These are phyloP conservation scores for Penaeus chinensis DNA, from an alignment of 1,140 invertebrate species.

Conservation along the genomic window DNA sequence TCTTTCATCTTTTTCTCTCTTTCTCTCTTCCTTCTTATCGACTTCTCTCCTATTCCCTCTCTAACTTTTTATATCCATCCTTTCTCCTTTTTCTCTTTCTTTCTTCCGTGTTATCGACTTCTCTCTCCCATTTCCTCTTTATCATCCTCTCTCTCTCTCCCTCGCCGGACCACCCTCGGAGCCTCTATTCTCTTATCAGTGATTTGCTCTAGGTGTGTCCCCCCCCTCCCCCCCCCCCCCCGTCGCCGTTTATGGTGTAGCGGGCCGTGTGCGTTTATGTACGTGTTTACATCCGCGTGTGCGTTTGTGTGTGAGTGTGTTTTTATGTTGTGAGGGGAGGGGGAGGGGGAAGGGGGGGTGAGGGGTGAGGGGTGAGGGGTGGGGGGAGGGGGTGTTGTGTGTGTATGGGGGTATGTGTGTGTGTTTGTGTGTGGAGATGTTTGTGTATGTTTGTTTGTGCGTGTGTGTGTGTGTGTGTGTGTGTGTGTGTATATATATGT, in stretches of 20 bases:
- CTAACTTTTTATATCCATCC: no score
- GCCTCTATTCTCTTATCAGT: neutral
- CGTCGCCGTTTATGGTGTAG: neutral
- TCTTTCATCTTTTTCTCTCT: neutral
- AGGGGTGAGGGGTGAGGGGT: neutral
- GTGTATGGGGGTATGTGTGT: neutral
- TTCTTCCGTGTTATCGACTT: no score
- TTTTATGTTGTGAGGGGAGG: neutral
- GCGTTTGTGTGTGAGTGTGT: neutral
- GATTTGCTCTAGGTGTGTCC: conserved; percentile 24
- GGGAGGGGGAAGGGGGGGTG: neutral
- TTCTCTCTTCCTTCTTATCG: no score
- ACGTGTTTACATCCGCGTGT: neutral
- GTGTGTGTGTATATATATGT: neutral
- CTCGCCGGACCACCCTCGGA: neutral
- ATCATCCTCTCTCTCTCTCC: neutral
- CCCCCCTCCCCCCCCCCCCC: neutral
- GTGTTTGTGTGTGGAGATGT: neutral
- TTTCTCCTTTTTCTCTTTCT: no score
- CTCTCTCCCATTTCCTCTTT: no score
- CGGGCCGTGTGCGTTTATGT: conserved; percentile 2
- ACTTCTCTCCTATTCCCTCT: no score
- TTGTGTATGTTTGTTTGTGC: no score
- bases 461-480: no score
- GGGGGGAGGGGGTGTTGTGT: neutral